Evolutionary conservation across 2,113 vertebrate species (phyloP), one percentile per base, ranked within the genome.

Genomic region (Apistogramma diplotaenia): DNA sequence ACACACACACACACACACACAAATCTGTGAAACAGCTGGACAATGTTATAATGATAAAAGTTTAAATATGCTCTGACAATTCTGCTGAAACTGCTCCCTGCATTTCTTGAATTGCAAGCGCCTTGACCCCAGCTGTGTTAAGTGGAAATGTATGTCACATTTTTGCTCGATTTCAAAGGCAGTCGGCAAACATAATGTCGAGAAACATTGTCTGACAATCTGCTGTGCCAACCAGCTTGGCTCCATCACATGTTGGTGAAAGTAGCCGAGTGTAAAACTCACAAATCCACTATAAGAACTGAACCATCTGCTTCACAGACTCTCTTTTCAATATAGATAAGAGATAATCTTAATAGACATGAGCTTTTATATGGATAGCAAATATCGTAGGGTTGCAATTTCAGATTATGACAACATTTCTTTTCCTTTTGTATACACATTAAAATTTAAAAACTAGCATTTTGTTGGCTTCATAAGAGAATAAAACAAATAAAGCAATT

Each of bases 391-490:
- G 62, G 5, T 27, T 57, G n/a, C 49, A 51, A 71, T 5, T 67
- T 74, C 8, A 81, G 18, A 23, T 72, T 40, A 51, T 5, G 18
- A n/a, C 37, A 73, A 16, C 2, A 76, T 19, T 43, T n/a, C n/a
- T n/a, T n/a, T n/a, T n/a, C n/a, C n/a, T n/a, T 49, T 31, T 60
- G 13, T 57, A 55, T 43, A 29, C 3, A 43, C 15, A 70, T 70
- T 70, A 70, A 53, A 80, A 56, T 56, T 53, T 56, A 43, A 46
- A 79, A 78, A 56, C 6, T 43, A 9, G 3, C 61, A 33, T 79
- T 79, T 86, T 71, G n/a, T 62, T 54, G 85, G 10, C 60, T 71
- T 23, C 16, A 33, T 35, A 70, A 67, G 74, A 78, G 37, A 33
- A 72, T 19, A 23, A 73, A 46, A 76, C 49, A 11, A 37, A 81